Conservation (phyloP, 1,140 invertebrate species). For the Andricus grossulariae region DNA sequence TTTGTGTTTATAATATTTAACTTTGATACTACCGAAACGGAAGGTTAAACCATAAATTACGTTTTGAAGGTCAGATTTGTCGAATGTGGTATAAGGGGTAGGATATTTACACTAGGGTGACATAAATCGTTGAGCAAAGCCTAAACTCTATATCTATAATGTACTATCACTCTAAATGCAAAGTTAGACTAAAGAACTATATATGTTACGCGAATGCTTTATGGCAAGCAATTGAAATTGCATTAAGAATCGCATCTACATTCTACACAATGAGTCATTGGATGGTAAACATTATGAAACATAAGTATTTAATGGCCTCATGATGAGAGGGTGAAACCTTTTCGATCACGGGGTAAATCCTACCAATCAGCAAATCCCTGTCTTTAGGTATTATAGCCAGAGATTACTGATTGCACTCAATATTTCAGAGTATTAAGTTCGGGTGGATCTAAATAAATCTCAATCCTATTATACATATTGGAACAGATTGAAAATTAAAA, state of each 20-base stretch:
- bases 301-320: not conserved
- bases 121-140: constrained; percentile 6
- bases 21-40: not conserved
- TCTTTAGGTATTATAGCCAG: not conserved
- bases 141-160: not conserved
- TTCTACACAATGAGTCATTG: not conserved
- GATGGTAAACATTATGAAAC: constrained; percentile 7
- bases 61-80: not conserved
- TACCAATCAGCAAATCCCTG: not conserved
- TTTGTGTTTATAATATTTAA: too few species aligned
- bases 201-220: not conserved
- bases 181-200: not conserved
- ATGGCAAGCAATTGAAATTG: not conserved
- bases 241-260: not conserved
- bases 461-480: too few species aligned
- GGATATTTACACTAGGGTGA: constrained; percentile 4
- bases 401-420: not conserved
- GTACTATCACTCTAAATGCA: constrained; percentile 7
- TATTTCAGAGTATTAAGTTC: not conserved
- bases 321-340: not conserved
- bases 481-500: too few species aligned
- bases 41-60: not conserved
- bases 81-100: not conserved
- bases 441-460: too few species aligned
- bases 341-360: not conserved